These are phyloP conservation scores for Chloebia gouldiae DNA, from an alignment of 2,113 vertebrate genomes.

Conservation along the genomic window DNA sequence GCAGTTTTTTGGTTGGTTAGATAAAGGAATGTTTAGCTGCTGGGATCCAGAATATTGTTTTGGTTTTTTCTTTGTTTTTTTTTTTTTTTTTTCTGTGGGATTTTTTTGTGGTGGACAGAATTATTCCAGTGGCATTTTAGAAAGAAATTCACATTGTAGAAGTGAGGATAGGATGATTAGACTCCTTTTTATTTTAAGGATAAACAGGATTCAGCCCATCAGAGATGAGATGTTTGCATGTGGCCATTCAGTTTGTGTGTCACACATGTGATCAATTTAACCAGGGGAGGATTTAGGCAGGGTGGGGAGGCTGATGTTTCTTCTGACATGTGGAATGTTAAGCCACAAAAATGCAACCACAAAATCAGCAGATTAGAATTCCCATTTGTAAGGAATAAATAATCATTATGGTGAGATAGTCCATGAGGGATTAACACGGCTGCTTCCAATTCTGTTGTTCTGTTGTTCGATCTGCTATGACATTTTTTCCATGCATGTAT, in stretches of 20 bases:
- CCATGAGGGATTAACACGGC: constrained; percentile 38
- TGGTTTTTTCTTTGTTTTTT: not conserved
- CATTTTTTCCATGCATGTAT: not conserved
- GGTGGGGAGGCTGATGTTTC: constrained; percentile 39
- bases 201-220: constrained; percentile 7
- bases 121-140: not conserved
- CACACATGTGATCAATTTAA: constrained; percentile 63
- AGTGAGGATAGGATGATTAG: not conserved
- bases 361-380: constrained; percentile 69
- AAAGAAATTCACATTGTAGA: not conserved
- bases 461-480: not conserved
- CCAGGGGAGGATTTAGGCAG: constrained; percentile 43
- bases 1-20: not conserved
- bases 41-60: not conserved
- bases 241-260: constrained; percentile 1
- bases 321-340: constrained; percentile 68
- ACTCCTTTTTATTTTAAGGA: not conserved
- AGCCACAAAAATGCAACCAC: constrained; percentile 63
- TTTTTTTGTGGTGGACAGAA: not conserved
- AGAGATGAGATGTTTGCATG: not conserved
- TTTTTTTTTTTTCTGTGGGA: not conserved
- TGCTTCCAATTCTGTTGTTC: constrained; percentile 50
- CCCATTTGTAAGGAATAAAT: constrained; percentile 69
- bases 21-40: not conserved
- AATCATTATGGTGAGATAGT: constrained; percentile 52